Percentiles rank a stretch among this genome's conserved stretches.
Evolutionary conservation across 2,888 invertebrate genomes (phyloP).

Genomic region (Lamellibrachia columna): DNA sequence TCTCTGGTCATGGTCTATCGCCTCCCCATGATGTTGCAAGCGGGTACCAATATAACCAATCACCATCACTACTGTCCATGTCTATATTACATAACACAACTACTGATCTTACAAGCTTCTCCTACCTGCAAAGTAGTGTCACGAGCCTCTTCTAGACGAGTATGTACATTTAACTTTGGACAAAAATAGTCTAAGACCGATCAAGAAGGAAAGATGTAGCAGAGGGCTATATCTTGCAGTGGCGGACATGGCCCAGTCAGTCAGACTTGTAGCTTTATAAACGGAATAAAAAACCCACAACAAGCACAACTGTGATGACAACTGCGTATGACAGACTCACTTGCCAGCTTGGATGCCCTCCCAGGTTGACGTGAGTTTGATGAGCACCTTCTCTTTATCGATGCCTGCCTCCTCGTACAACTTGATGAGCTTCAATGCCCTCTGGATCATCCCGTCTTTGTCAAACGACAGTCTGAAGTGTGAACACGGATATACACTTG

Average conservation of each 20-base stretch:
- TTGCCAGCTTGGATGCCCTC: slow-evolving; percentile 98
- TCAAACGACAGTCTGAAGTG: slow-evolving; percentile 87
- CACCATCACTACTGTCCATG: background rate
- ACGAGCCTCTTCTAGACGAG: background rate
- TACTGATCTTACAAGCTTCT: background rate
- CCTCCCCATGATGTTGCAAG: background rate
- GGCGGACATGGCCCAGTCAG: too few relatives aligned
- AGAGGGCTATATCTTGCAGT: too few relatives aligned
- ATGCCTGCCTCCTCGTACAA: slow-evolving; percentile 92
- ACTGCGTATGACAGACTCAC: slow-evolving; percentile 66
- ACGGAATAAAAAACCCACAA: too few relatives aligned
- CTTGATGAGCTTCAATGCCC: slow-evolving; percentile 87
- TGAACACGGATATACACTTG: background rate
- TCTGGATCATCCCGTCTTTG: slow-evolving; percentile 87
- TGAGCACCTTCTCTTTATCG: slow-evolving; percentile 88
- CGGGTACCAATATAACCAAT: background rate
- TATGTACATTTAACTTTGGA: background rate
- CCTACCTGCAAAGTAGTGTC: background rate
- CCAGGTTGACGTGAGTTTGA: slow-evolving; percentile 98
- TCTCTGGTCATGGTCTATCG: background rate
- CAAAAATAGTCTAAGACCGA: background rate
- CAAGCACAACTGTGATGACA: too few relatives aligned
- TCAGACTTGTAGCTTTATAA: too few relatives aligned
- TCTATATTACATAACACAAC: slow-evolving; percentile 13
- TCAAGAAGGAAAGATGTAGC: too few relatives aligned